Percentiles rank a stretch among this genome's conserved stretches.
phyloP scores from a whole-genome alignment of 2,888 invertebrate species.

The Gymnocheta viridis region DNA sequence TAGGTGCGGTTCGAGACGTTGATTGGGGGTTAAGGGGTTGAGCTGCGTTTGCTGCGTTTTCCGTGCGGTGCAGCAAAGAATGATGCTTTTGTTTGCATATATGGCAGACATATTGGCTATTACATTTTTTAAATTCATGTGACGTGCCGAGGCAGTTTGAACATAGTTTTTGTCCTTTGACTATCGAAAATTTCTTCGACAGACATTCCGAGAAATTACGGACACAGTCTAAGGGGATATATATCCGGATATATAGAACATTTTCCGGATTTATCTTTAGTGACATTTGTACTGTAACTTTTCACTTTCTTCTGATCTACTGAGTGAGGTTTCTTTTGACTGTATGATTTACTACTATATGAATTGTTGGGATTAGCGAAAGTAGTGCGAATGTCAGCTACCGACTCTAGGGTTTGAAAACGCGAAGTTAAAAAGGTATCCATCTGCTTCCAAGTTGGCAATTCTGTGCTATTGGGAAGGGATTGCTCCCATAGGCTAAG shows the following conservation, averaged over 20 bases:
- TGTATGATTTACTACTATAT: background rate
- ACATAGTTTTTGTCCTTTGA: slow-evolving; percentile 3
- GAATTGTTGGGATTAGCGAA: background rate
- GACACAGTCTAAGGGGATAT: slow-evolving; percentile 16
- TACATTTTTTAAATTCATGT: background rate
- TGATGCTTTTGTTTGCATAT: background rate
- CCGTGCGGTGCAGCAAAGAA: slow-evolving; percentile 11
- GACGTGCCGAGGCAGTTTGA: background rate
- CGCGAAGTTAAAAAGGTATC: background rate
- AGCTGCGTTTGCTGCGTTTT: too few relatives aligned
- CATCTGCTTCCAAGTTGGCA: slow-evolving; percentile 29
- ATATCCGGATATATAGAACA: background rate
- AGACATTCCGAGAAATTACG: slow-evolving; percentile 7
- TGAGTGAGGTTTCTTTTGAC: background rate
- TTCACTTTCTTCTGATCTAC: background rate
- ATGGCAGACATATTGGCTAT: background rate
- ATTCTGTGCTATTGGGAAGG: background rate
- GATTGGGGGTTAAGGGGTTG: too few relatives aligned
- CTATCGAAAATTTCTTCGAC: background rate
- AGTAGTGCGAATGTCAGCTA: background rate
- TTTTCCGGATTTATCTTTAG: background rate
- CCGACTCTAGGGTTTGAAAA: slow-evolving; percentile 18
- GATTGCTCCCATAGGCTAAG: slow-evolving; percentile 6
- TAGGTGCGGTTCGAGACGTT: too few relatives aligned
- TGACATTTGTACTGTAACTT: background rate